These are phyloP conservation scores for Prorops nasuta DNA, from an alignment of 1,140 invertebrate species.

Conservation along the genomic window DNA sequence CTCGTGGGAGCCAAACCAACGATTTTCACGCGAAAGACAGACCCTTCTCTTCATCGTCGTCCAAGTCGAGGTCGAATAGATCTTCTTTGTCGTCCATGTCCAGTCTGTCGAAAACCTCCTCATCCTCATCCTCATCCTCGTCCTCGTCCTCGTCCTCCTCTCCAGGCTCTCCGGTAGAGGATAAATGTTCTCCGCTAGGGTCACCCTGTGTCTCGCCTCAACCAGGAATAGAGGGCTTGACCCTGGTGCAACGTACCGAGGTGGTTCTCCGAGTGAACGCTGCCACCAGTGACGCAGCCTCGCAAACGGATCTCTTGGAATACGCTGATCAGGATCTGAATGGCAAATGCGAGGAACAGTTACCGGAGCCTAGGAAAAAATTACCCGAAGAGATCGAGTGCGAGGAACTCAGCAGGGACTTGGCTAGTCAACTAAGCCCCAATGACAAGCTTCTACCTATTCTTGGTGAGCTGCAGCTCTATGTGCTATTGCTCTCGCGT, in stretches of 20 bases:
- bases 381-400: constrained; percentile 79
- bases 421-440: constrained; percentile 68
- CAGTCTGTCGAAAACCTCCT: constrained; percentile 33
- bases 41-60: constrained; percentile 6
- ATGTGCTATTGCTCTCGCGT: too few species aligned
- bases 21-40: background rate
- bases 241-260: constrained; percentile 64
- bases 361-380: constrained; percentile 56
- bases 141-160: constrained; percentile 38
- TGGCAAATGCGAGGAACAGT: constrained; percentile 12
- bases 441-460: constrained; percentile 70
- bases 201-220: constrained; percentile 49
- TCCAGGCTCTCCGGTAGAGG: constrained; percentile 30
- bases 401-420: constrained; percentile 71
- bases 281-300: constrained; percentile 62
- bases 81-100: constrained; percentile 32
- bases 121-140: too few species aligned
- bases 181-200: constrained; percentile 7
- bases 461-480: constrained; percentile 67
- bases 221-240: constrained; percentile 55
- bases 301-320: constrained; percentile 60
- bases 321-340: constrained; percentile 17
- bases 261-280: constrained; percentile 63
- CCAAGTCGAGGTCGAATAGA: constrained; percentile 22
- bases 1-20: constrained; percentile 22